Base-by-base conservation (phyloP, 2,888 invertebrate species). In the Drosophila infuscata region DNA sequence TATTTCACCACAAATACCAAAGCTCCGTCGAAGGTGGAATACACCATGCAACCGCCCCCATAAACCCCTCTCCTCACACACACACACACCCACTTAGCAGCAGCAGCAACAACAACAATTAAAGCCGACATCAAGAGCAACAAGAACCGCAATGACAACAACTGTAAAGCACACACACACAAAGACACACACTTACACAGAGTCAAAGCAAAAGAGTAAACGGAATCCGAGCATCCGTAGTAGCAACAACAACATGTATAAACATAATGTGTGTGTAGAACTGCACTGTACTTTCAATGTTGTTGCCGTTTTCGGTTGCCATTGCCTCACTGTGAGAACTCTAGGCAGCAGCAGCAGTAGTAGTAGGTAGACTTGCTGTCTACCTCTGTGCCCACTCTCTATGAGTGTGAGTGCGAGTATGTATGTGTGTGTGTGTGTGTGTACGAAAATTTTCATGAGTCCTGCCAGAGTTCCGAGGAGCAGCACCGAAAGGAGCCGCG, bases 101-200 rank as follows among this genome's bases (percentile, higher is more conserved):
- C 77, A 72, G 58, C 68, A 84, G 53, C 56, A 82, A 64, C 75
- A 76, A 60, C 53, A 63, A 63, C 56, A 63, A 38, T 79, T 68
- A 70, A 72, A 76, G 83, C 79, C 81, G 71, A 76, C 82, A 79
- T 79, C 74, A 89, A 84, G 68, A 88, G 85, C 82, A 87, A 79
- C 78, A 91, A 83, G 74, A 91, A 82, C 81, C 79, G 74, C 88
- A 89, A 76, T 77, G 88, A 88, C 90, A 88, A 83, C 88, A 88
- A 88, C 82, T 82, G 79, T 78, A 83, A 81, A 82, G 79, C 78
- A 79, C 65, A 84, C 82, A 84, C 82, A 41, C 20, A 43, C 43
- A 43, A 46, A 20, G 7, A 79, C 11, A 53, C 53, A 15, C 20
- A 25, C 17, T 74, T 33, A 53, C 3, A 17, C 8, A 29, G 56